Conservation (phyloP, 2,888 invertebrate species). For the Cerceris ruficornis region DNA sequence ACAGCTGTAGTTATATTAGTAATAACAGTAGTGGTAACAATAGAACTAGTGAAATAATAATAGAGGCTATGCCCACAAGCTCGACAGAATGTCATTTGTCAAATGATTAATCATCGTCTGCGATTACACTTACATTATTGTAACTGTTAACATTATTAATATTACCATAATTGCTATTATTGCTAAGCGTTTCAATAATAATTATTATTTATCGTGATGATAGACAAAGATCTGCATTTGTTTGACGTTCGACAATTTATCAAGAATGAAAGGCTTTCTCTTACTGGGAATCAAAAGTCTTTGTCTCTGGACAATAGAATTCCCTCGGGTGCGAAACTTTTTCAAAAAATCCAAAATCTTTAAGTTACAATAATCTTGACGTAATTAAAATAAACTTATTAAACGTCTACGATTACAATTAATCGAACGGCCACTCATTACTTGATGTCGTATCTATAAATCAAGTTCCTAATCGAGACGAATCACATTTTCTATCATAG, state of each 20-base stretch:
- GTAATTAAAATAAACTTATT: background rate
- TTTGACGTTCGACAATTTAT: background rate
- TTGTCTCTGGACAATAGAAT: conserved; percentile 41
- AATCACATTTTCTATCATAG: background rate
- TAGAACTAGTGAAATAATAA: conserved; percentile 34
- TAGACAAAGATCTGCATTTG: conserved; percentile 1
- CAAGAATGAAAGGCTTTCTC: background rate
- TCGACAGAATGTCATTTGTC: conserved; percentile 44
- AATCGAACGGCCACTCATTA: conserved; percentile 17
- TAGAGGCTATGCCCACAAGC: conserved; percentile 63
- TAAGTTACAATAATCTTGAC: no score
- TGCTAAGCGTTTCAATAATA: background rate
- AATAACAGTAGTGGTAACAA: conserved; percentile 38
- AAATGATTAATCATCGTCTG: conserved; percentile 41
- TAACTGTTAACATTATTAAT: conserved; percentile 8
- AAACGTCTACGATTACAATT: conserved; percentile 4
- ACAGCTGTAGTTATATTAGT: background rate
- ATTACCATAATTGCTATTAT: conserved; percentile 9
- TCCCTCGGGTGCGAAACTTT: background rate
- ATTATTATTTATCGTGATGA: conserved; percentile 1
- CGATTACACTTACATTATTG: conserved; percentile 9
- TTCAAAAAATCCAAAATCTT: no score
- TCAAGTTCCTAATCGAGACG: conserved; percentile 47
- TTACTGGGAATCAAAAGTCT: background rate
- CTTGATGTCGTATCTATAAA: conserved; percentile 21